Conservation (phyloP, 2,888 invertebrate species). For the Brenthis hecate region DNA sequence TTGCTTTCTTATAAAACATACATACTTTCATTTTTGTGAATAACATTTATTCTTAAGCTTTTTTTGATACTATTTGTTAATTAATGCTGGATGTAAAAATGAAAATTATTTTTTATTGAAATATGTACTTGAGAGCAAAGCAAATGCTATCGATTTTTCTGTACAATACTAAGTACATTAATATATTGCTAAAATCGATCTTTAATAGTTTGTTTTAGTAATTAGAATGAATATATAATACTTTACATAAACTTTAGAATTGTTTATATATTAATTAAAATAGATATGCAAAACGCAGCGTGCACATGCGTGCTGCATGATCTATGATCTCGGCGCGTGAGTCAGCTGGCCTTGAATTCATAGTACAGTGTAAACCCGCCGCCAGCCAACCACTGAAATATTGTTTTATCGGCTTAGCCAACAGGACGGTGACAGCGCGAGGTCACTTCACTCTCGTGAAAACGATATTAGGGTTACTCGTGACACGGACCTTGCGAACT, state of each 20-base stretch:
- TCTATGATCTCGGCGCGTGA: slow-evolving; percentile 54
- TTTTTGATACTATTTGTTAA: too few species aligned
- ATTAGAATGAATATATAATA: neutral
- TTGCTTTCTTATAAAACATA: neutral
- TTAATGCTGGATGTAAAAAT: too few species aligned
- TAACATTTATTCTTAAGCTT: too few species aligned
- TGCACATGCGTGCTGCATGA: slow-evolving; percentile 47
- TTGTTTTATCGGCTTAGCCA: slow-evolving; percentile 65
- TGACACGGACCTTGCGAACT: slow-evolving; percentile 22
- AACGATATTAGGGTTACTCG: slow-evolving; percentile 42
- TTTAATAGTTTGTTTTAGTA: slow-evolving; percentile 8
- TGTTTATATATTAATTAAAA: slow-evolving; percentile 10
- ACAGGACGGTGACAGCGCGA: slow-evolving; percentile 50
- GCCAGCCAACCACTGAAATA: slow-evolving; percentile 62
- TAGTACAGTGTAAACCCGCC: slow-evolving; percentile 49
- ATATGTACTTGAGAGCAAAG: too few species aligned
- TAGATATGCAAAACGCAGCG: slow-evolving; percentile 30
- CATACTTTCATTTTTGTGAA: neutral
- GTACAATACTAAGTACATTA: too few species aligned
- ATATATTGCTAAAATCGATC: too few species aligned
- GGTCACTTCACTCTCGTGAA: slow-evolving; percentile 47
- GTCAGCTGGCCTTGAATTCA: slow-evolving; percentile 70
- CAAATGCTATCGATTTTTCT: too few species aligned
- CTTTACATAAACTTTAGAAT: neutral
- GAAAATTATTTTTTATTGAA: too few species aligned